These are phyloP conservation scores for Caradrina kadenii DNA, from an alignment of 2,888 invertebrate genomes.

Conservation along the genomic window DNA sequence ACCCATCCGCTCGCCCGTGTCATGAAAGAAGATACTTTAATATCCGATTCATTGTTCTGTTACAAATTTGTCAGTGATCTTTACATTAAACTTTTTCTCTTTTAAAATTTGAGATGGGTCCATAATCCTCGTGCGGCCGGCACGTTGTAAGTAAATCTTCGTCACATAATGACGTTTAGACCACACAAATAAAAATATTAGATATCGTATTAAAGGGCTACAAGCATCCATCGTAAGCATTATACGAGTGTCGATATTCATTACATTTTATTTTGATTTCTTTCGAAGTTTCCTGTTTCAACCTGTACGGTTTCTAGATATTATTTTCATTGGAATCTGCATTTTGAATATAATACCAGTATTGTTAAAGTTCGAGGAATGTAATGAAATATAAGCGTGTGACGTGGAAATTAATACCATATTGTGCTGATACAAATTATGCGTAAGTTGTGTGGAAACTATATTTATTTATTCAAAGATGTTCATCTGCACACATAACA, in stretches of 20 bases:
- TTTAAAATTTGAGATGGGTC: constrained; percentile 87
- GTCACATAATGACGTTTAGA: constrained; percentile 79
- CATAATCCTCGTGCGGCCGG: constrained; percentile 85
- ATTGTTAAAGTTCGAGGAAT: constrained; percentile 68
- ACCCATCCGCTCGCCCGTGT: constrained; percentile 87
- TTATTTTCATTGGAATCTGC: constrained; percentile 54
- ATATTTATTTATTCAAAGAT: neutral
- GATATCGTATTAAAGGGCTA: constrained; percentile 73
- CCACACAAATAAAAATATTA: constrained; percentile 86
- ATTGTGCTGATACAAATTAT: constrained; percentile 35
- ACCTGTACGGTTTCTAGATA: constrained; percentile 46
- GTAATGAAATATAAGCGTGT: constrained; percentile 63
- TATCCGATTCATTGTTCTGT: constrained; percentile 91
- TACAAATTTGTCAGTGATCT: constrained; percentile 91
- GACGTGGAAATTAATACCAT: constrained; percentile 30
- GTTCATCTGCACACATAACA: no score
- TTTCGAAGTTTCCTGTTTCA: constrained; percentile 58
- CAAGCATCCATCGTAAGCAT: constrained; percentile 64
- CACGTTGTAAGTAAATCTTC: constrained; percentile 85
- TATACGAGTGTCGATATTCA: constrained; percentile 66
- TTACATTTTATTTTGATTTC: constrained; percentile 65
- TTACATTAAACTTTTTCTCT: constrained; percentile 89
- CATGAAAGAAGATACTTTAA: constrained; percentile 90
- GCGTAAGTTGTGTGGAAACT: constrained; percentile 36
- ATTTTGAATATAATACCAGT: constrained; percentile 50